Base-by-base conservation (phyloP, 2,888 invertebrate genomes). In the Labia minor region DNA sequence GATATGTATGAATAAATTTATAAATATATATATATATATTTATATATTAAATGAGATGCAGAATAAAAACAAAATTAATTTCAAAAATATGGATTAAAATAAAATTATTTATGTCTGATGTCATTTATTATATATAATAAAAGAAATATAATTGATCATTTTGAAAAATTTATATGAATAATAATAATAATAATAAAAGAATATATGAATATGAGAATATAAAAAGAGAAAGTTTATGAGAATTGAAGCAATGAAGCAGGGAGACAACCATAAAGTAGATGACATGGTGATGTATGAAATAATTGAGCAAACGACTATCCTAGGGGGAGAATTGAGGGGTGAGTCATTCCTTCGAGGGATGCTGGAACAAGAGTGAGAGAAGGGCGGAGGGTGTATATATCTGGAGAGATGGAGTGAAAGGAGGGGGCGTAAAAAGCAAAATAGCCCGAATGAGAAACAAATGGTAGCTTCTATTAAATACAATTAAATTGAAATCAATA, bases 131-230 rank as follows among this genome's bases (percentile, higher is more conserved):
- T n/a, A n/a, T n/a, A n/a, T n/a, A n/a, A n/a, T n/a, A n/a, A n/a
- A n/a, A n/a, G n/a, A n/a, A 73, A 0, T 62, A 14, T 3, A 72
- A 68, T 19, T 64, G 16, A 64, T 19, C 1, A 21, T 8, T 20
- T 72, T 74, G 4, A n/a, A 69, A 67, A 37, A 1, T 62, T 16
- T 11, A 49, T 16, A 37, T 49, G 18, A n/a, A 62, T 63, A n/a
- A 67, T 21, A 19, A 20, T 6, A 64, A 62, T 16, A 8, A 3
- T 26, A 3, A 8, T 26, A 49, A 49, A n/a, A n/a, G 49, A 49
- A 49, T n/a, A 49, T 16, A 8, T 49, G 49, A 14, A 33, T 33
- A 33, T 49, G 14, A n/a, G 49, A 49, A 49, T n/a, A n/a, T 16
- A 49, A 3, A 49, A 49, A 49, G 2, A 16, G 49, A 6, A 6